Conservation (phyloP, 2,797 vertebrate species). For the Salarias fasciatus region DNA sequence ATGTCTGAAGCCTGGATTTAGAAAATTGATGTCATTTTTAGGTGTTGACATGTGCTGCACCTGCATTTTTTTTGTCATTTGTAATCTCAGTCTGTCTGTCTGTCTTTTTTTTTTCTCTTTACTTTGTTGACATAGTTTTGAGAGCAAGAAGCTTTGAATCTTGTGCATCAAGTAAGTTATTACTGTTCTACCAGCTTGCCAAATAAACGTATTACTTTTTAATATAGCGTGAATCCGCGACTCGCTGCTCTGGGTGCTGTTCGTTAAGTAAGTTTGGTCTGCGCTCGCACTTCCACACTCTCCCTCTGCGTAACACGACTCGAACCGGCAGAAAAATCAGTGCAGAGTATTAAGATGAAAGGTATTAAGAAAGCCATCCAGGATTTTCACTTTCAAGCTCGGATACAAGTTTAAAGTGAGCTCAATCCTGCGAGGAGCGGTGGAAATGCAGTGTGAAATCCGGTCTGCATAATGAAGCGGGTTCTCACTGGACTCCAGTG, state of each 20-base stretch:
- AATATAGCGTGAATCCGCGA: neutral
- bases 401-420: constrained; percentile 8
- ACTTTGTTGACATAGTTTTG: no score
- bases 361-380: constrained; percentile 3
- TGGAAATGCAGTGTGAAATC: constrained; percentile 3
- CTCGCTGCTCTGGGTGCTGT: constrained; percentile 1
- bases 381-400: constrained; percentile 5
- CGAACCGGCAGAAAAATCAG: constrained; percentile 1
- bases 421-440: neutral
- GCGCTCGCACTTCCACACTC: neutral
- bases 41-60: neutral
- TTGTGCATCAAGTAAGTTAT: constrained; percentile 1
- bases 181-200: constrained; percentile 11
- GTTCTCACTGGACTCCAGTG: neutral
- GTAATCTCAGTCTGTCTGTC: no score
- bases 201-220: constrained; percentile 20
- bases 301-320: neutral
- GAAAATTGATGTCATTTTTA: no score
- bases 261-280: constrained; percentile 4
- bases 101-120: no score
- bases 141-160: no score
- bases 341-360: neutral
- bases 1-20: no score
- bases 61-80: no score
- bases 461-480: constrained; percentile 9